phyloP scores from a whole-genome alignment of 2,113 vertebrate species.

The Marmota flaviventris region DNA sequence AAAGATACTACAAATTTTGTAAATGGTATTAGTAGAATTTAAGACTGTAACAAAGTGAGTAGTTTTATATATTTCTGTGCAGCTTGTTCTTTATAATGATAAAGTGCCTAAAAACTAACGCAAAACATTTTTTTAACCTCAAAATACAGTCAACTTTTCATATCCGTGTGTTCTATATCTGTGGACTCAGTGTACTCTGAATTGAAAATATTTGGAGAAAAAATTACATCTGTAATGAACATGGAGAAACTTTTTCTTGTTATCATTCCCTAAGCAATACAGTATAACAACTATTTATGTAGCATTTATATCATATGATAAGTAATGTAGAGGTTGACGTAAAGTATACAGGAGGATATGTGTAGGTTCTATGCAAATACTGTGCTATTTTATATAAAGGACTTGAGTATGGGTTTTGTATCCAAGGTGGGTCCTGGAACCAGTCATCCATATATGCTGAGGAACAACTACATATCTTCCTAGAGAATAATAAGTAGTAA shows the following conservation, averaged over 20 bases:
- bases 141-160: neutral
- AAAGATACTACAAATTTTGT: conserved; percentile 25
- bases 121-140: neutral
- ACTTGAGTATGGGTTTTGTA: neutral
- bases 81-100: conserved; percentile 26
- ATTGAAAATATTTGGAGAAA: neutral
- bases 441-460: neutral
- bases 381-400: neutral
- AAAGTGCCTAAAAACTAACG: conserved; percentile 54
- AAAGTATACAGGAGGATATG: neutral
- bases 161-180: neutral
- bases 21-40: neutral
- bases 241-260: neutral
- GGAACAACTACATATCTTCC: neutral
- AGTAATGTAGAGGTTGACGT: neutral
- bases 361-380: neutral
- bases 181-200: neutral
- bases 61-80: neutral
- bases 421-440: neutral
- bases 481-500: conserved; percentile 28
- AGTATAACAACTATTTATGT: neutral
- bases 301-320: neutral
- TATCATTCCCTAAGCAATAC: neutral
- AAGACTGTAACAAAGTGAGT: neutral
- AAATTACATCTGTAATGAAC: neutral